Base-by-base conservation (phyloP, 2,888 invertebrate genomes). In the Corbicula japonica region DNA sequence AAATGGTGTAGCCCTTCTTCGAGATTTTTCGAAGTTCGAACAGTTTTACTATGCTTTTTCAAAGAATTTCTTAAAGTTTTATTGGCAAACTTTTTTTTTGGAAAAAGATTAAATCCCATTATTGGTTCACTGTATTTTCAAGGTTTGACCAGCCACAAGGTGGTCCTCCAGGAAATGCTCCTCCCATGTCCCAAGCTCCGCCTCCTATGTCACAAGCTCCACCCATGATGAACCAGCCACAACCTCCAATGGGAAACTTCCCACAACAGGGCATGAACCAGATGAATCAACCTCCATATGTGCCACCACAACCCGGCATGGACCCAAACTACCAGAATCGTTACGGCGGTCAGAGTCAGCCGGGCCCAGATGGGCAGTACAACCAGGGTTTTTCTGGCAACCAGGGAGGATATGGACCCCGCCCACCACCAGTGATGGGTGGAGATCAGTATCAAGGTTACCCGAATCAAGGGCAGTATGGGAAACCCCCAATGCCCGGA, bases 121-220 rank as follows among this genome's bases (percentile, higher is more conserved):
- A 12, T 12, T 41, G 10, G 41, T 41, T n/a, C n/a, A n/a, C 41
- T 12, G 15, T 41, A 41, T 41, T 41, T 41, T 41, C 41, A 10
- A 90, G 90, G 82, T 89, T 87, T 88, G 90, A 89, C 52, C 84
- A 84, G 75, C 73, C 80, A 15, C 73, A 73, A 30, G 50, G 58
- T 12, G 46, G 34, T 18, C 15, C 23, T 46, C 44, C n/a, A 30
- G 46, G 32, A 21, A 38, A n/a, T 41, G 38, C n/a, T 30, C 52
- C 52, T 35, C 38, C 56, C n/a, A 56, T 56, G 56, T 8, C 54
- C 1, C 54, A 54, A 18, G 54, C 32, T 12, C 54, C 54, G 21
- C 61, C 61, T 41, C 66, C 66, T 1, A 70, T 70, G 61, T 61
- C 66, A 50, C 72, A 61, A 48, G 34, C 48, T 65, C 69, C 61